A percentile compares a stretch with the other conserved stretches of the same genome.
phyloP scores from a whole-genome alignment of 2,113 vertebrate species.

The Sturnira hondurensis region DNA sequence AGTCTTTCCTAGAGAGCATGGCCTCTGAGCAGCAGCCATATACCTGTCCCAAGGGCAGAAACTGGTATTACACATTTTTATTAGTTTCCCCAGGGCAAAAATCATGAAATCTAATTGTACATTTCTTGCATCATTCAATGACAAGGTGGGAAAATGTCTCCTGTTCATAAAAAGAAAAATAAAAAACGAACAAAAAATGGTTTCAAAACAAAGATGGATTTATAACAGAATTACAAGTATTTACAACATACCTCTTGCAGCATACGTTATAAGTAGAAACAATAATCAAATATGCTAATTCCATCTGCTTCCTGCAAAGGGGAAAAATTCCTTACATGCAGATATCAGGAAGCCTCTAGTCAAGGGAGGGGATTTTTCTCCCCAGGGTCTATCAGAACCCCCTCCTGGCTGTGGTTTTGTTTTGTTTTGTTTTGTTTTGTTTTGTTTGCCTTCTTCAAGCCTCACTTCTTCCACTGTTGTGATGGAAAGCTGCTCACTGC shows the following conservation, averaged over 20 bases:
- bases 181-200: background rate
- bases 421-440: background rate
- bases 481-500: background rate
- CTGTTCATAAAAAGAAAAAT: background rate
- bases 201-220: conserved; percentile 1
- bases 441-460: background rate
- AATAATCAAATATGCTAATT: background rate
- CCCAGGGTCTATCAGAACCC: background rate
- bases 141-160: background rate
- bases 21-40: background rate
- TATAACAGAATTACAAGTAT: background rate
- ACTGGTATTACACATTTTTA: background rate
- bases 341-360: background rate
- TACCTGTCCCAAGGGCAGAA: background rate
- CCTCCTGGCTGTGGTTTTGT: background rate
- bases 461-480: background rate
- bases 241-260: background rate
- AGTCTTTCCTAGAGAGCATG: background rate
- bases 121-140: background rate
- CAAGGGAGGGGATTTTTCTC: background rate
- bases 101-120: background rate
- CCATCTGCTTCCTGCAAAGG: background rate
- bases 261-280: conserved; percentile 5
- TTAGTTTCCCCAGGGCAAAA: background rate
- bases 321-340: background rate